Conservation (phyloP, 1,140 invertebrate genomes). For the Psilanteris sp. region DNA sequence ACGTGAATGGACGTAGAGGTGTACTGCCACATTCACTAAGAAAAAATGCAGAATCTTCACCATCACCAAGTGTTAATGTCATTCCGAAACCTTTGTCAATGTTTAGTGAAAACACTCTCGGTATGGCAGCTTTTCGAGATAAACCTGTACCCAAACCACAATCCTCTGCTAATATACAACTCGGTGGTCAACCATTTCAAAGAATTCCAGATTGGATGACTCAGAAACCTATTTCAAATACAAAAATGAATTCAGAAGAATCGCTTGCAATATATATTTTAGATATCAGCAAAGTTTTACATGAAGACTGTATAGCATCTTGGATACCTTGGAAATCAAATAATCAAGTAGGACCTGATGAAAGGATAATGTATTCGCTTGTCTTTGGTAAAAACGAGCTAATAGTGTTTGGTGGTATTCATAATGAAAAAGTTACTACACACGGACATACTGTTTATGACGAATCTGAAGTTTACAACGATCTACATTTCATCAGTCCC, state of each 20-base stretch:
- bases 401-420: slow-evolving; percentile 96
- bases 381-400: slow-evolving; percentile 94
- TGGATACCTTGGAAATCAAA: slow-evolving; percentile 87
- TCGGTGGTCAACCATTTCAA: too few relatives aligned
- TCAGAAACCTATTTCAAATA: too few relatives aligned
- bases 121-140: slow-evolving; percentile 83
- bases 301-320: slow-evolving; percentile 83
- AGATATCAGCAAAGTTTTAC: slow-evolving; percentile 88
- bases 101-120: slow-evolving; percentile 80
- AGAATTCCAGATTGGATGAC: slow-evolving; percentile 82
- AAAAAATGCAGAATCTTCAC: slow-evolving; percentile 19
- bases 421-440: slow-evolving; percentile 83
- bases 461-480: slow-evolving; percentile 85
- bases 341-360: slow-evolving; percentile 87
- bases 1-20: slow-evolving; percentile 86
- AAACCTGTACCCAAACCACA: slow-evolving; percentile 73
- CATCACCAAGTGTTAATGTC: slow-evolving; percentile 33
- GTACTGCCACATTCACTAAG: slow-evolving; percentile 75
- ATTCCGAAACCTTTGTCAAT: slow-evolving; percentile 66
- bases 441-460: slow-evolving; percentile 75
- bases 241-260: slow-evolving; percentile 76
- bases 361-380: slow-evolving; percentile 93
- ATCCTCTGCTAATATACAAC: slow-evolving; percentile 80
- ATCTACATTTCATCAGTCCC: slow-evolving; percentile 88
- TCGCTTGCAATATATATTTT: slow-evolving; percentile 91